Evolutionary conservation across 2,113 vertebrate genomes (phyloP).

Genomic region (Verasper variegatus): DNA sequence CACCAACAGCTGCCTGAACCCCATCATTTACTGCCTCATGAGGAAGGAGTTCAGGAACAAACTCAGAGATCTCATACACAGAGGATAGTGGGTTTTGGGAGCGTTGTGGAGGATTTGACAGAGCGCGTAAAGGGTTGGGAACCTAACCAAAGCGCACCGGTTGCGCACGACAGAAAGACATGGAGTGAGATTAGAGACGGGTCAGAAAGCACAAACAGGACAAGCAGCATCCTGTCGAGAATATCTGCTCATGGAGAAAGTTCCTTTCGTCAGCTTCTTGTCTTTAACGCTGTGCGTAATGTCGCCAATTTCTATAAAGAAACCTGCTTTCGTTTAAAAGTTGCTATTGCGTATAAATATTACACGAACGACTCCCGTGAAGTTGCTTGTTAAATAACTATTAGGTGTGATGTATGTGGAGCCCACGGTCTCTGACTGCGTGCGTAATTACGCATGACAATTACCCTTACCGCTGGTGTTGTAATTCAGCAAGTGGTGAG

Average conservation of each 20-base stretch:
- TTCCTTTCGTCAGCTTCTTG: not conserved
- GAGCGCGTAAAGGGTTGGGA: not conserved
- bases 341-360: not conserved
- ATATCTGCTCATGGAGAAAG: not conserved
- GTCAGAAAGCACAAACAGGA: not conserved
- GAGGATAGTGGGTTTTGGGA: slow-evolving; percentile 31
- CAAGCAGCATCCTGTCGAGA: not conserved
- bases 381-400: not conserved
- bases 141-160: slow-evolving; percentile 25
- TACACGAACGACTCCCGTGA: not conserved
- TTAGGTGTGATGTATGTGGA: not conserved
- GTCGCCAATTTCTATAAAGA: not conserved
- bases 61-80: slow-evolving; percentile 66
- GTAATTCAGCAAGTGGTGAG: not conserved
- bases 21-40: slow-evolving; percentile 84
- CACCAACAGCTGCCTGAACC: slow-evolving; percentile 86
- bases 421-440: not conserved
- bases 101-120: not conserved
- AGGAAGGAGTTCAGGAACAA: slow-evolving; percentile 81
- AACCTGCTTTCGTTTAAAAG: not conserved
- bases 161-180: not conserved
- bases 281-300: not conserved
- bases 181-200: not conserved
- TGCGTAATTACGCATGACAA: slow-evolving; percentile 41
- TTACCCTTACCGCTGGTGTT: not conserved